Percentiles rank a stretch among this genome's conserved stretches.
These are phyloP conservation scores for Amiota mariae DNA, from an alignment of 2,888 invertebrate species.

Conservation along the genomic window DNA sequence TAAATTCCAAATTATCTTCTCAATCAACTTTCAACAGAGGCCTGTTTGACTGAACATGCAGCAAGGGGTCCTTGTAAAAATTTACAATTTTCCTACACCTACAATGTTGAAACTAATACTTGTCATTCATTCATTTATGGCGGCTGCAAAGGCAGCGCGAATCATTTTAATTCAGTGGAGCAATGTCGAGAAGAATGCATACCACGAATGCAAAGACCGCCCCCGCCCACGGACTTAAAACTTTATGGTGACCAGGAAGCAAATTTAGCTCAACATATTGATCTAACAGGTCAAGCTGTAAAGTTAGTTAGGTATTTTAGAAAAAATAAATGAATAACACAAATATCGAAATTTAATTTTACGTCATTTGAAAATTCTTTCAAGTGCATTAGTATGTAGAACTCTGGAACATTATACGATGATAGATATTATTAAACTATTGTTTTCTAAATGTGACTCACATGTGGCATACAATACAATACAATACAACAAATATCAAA, in stretches of 20 bases:
- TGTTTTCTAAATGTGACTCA: too few species aligned
- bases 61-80: neutral
- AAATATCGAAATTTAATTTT: too few species aligned
- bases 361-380: too few species aligned
- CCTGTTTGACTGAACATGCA: neutral
- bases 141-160: neutral
- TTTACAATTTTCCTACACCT: neutral
- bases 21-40: neutral
- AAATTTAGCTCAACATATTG: too few species aligned
- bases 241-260: neutral
- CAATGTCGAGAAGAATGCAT: neutral
- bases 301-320: too few species aligned
- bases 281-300: too few species aligned
- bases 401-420: too few species aligned
- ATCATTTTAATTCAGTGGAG: neutral
- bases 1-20: neutral
- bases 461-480: too few species aligned
- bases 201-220: neutral
- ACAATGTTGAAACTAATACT: neutral
- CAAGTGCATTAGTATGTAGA: too few species aligned
- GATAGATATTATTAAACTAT: too few species aligned
- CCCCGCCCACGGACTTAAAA: neutral
- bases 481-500: too few species aligned
- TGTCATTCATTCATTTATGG: slow-evolving; percentile 2
- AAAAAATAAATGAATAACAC: too few species aligned